phyloP scores from a whole-genome alignment of 2,888 invertebrate genomes.

The Timandra comae region DNA sequence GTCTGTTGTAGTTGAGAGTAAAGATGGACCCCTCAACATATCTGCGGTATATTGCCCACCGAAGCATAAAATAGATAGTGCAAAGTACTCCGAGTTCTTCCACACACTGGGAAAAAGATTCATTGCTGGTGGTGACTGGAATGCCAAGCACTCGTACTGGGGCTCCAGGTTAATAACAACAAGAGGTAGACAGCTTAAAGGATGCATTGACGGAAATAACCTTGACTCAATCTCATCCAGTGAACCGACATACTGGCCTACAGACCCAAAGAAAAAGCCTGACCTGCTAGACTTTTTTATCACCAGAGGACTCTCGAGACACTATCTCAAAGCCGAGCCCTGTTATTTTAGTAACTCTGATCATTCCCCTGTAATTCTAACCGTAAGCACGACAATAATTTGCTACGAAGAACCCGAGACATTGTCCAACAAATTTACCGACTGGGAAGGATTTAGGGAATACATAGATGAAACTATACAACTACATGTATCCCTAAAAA shows the following conservation, averaged over 20 bases:
- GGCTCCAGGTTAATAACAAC: constrained; percentile 13
- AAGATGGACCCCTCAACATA: constrained; percentile 3
- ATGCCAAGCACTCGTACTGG: too few species aligned
- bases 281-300: too few species aligned
- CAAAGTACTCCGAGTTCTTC: constrained; percentile 3
- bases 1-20: constrained; percentile 5
- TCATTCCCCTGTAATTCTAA: constrained; percentile 5
- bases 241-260: constrained; percentile 19
- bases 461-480: constrained; percentile 8
- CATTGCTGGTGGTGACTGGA: constrained; percentile 10
- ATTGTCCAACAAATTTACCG: constrained; percentile 12
- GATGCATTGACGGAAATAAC: constrained; percentile 8
- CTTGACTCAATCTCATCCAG: constrained; percentile 9
- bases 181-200: constrained; percentile 18
- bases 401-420: not conserved
- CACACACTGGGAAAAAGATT: constrained; percentile 6
- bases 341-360: constrained; percentile 4
- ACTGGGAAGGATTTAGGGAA: constrained; percentile 17
- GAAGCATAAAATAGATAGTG: constrained; percentile 8
- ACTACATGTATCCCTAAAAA: constrained; percentile 13
- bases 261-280: constrained; percentile 11
- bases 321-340: constrained; percentile 2
- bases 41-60: constrained; percentile 14
- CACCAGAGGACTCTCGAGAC: constrained; percentile 5
- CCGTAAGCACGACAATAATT: constrained; percentile 1